Evolutionary conservation across 2,797 vertebrate species (phyloP).

Genomic region (Sebastes baramenuke): DNA sequence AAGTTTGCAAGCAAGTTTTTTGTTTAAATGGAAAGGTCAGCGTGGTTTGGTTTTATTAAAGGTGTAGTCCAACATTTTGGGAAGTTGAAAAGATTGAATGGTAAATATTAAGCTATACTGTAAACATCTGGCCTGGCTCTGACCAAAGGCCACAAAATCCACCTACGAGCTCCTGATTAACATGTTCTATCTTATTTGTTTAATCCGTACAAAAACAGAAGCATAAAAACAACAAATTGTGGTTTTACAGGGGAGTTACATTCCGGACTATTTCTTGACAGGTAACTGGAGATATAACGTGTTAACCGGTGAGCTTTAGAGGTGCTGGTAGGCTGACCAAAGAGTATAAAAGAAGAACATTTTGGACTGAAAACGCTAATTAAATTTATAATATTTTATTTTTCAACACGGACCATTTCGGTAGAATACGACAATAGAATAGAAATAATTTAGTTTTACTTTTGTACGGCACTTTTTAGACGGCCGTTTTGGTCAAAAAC

Average conservation of each 20-base stretch:
- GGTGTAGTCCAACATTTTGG: background rate
- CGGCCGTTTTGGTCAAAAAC: too few species aligned
- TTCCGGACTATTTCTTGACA: background rate
- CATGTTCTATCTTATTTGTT: background rate
- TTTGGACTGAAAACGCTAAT: too few species aligned
- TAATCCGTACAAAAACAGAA: background rate
- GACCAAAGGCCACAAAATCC: background rate
- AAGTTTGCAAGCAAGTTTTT: background rate
- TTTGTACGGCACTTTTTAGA: too few species aligned
- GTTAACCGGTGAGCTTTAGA: background rate
- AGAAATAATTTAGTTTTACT: too few species aligned
- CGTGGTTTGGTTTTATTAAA: background rate
- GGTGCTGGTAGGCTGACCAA: background rate
- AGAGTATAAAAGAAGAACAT: too few species aligned
- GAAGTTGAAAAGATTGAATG: background rate
- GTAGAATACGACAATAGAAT: too few species aligned
- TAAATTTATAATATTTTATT: too few species aligned
- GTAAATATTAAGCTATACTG: background rate
- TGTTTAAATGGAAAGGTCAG: background rate
- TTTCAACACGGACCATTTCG: too few species aligned
- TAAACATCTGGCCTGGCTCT: background rate
- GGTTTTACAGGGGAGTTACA: background rate
- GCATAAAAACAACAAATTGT: background rate
- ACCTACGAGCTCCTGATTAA: background rate
- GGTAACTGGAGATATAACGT: background rate